Base-by-base conservation (phyloP, 2,888 invertebrate species). In the Tenthredo livida region DNA sequence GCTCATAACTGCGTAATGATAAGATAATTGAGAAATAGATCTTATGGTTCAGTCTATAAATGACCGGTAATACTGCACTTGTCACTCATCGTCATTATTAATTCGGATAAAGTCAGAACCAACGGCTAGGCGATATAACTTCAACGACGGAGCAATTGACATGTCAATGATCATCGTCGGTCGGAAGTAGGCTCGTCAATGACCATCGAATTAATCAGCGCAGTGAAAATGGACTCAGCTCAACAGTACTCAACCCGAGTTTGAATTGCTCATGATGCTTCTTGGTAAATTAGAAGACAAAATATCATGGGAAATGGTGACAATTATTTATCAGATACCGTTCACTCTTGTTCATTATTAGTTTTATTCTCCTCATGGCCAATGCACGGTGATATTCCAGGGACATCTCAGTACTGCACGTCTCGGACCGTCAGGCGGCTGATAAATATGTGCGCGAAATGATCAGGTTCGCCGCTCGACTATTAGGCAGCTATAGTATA, bases 111-210 rank as follows among this genome's bases (percentile, higher is more conserved):
- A 67, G 67, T 67, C 67, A 33, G 6, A 67, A 67, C 67, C 29
- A 67, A 29, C 67, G 6, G 67, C 67, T 33, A 33, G 67, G 33
- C 33, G 67, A 67, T 10, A 67, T 67, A 67, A 67, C 33, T 15
- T 25, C 33, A 67, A 67, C 7, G 33, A 67, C 33, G 40, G 40
- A 40, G 73, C 73, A 43, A 43, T 73, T 73, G 77, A 50, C 33
- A 17, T 15, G 25, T 54, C 50, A 77, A 29, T 50, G 33, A 77
- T 50, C 25, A 50, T 75, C 75, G 75, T 50, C 25, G 25, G 29
- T 50, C 33, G 29, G 43, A 43, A 73, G 72, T 43, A 50, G n/a
- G 25, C 33, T 77, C 40, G 77, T 54, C 77, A 77, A 77, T 77
- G 77, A 54, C 50, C 33, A 29, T 54, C 25, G 77, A 33, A 77